Evolutionary conservation across 1,140 invertebrate species (phyloP), one percentile per base, ranked within the genome.

Genomic region (Belonocnema kinseyi): DNA sequence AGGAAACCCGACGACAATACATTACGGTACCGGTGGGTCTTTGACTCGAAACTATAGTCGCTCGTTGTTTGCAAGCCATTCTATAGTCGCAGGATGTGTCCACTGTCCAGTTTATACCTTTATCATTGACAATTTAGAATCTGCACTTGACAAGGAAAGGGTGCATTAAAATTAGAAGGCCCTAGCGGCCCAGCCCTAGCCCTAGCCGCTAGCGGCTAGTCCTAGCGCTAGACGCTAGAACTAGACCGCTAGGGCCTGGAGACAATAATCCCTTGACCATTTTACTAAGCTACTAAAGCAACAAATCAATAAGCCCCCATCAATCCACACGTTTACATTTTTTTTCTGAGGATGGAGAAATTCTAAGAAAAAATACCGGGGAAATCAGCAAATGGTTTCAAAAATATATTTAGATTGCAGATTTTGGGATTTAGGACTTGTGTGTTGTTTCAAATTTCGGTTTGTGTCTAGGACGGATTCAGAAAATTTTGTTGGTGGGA

Each of bases 1-100:
- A 71, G 78, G 74, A 78, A 83, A 33, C 26, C 26, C 26, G 4
- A 84, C 52, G 61, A 77, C 71, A 78, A 79, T 80, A 53, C 54
- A 58, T 74, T 52, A 76, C 58, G 79, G 66, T 75, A 52, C 19
- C 56, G n/a, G 21, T 58, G 7, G 56, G 19, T 50, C 40, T 51
- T 8, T 19, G 52, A 19, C 51, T 56, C 2, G 51, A 16, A 51
- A 52, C 21, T 52, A 73, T 52, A 21, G 51, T 52, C 7, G 52
- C 11, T 8, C 51, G 19, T 52, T 16, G 26, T 33, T 3, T 33
- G 26, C 5, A 33, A n/a, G 26, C 26, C 26, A 33, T 33, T 33
- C 26, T 33, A 33, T 73, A 21, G 40, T 51, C 21, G 6, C 50
- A 73, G 50, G 72, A 73, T 51, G 21, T 33, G 26, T 33, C 26